A percentile compares a stretch with the other conserved stretches of the same genome.
Evolutionary conservation across 1,140 invertebrate genomes (phyloP).

Genomic region (Drosophila nikananu): DNA sequence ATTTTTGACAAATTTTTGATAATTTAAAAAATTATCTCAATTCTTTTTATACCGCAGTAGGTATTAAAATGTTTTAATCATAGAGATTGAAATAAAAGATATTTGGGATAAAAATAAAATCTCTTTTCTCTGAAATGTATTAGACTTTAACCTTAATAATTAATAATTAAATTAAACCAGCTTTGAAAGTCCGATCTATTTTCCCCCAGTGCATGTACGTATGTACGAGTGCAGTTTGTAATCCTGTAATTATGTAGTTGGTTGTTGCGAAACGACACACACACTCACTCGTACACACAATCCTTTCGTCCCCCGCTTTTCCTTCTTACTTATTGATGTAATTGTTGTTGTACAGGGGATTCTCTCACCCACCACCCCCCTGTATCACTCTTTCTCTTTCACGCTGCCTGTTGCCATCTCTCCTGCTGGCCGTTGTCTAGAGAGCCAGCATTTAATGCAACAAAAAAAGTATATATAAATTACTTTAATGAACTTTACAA

Average conservation of each 20-base stretch:
- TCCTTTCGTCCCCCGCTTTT: neutral
- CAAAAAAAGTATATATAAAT: slow-evolving; percentile 77
- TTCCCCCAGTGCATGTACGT: slow-evolving; percentile 3
- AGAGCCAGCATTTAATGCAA: slow-evolving; percentile 71
- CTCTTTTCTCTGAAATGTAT: neutral
- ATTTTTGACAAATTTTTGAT: too few relatives aligned
- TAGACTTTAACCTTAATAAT: neutral
- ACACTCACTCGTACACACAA: slow-evolving; percentile 20
- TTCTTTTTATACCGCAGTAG: too few relatives aligned
- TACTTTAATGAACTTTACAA: slow-evolving; percentile 84
- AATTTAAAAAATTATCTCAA: too few relatives aligned
- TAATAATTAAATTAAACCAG: neutral
- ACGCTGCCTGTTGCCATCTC: slow-evolving; percentile 12
- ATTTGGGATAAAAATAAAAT: neutral
- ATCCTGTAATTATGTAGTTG: slow-evolving; percentile 82
- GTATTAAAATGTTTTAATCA: neutral
- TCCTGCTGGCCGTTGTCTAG: slow-evolving; percentile 47
- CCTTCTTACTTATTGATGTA: slow-evolving; percentile 74
- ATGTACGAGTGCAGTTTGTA: slow-evolving; percentile 71
- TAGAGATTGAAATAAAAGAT: neutral
- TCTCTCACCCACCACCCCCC: neutral
- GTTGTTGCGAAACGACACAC: slow-evolving; percentile 55
- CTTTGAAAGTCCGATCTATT: neutral
- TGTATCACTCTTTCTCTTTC: neutral
- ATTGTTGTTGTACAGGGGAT: slow-evolving; percentile 62